These are phyloP conservation scores for Trogon surrucura DNA, from an alignment of 2,113 vertebrate genomes.

Conservation along the genomic window DNA sequence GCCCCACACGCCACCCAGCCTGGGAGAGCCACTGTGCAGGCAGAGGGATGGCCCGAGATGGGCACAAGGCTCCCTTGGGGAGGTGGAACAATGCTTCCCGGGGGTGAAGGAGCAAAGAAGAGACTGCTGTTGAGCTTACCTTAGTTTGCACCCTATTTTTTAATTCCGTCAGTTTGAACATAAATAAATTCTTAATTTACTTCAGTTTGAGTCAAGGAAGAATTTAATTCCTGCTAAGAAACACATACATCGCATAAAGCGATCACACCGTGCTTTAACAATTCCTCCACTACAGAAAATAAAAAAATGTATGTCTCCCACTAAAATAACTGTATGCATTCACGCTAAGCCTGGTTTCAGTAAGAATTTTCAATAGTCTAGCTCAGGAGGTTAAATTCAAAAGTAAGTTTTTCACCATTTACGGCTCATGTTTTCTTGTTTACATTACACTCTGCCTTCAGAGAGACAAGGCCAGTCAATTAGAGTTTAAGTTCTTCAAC, in stretches of 20 bases:
- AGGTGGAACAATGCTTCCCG: background rate
- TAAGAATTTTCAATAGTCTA: background rate
- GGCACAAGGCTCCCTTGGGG: background rate
- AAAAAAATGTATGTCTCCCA: background rate
- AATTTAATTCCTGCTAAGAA: background rate
- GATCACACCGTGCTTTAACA: background rate
- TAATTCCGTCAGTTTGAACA: background rate
- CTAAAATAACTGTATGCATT: background rate
- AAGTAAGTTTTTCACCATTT: constrained; percentile 34
- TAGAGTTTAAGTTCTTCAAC: background rate
- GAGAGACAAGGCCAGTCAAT: constrained; percentile 11
- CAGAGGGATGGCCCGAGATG: background rate
- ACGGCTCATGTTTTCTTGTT: constrained; percentile 13
- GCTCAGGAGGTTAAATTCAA: background rate
- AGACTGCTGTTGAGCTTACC: background rate
- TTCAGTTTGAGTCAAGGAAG: background rate
- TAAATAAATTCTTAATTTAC: background rate
- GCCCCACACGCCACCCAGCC: background rate
- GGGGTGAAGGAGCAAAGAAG: background rate
- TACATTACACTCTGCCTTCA: background rate
- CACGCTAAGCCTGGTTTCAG: background rate
- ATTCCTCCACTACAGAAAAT: background rate
- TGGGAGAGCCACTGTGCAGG: accelerated
- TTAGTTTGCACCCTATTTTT: background rate
- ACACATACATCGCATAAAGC: background rate